phyloP scores from a whole-genome alignment of 2,113 vertebrate genomes.

The Artemisiospiza belli region DNA sequence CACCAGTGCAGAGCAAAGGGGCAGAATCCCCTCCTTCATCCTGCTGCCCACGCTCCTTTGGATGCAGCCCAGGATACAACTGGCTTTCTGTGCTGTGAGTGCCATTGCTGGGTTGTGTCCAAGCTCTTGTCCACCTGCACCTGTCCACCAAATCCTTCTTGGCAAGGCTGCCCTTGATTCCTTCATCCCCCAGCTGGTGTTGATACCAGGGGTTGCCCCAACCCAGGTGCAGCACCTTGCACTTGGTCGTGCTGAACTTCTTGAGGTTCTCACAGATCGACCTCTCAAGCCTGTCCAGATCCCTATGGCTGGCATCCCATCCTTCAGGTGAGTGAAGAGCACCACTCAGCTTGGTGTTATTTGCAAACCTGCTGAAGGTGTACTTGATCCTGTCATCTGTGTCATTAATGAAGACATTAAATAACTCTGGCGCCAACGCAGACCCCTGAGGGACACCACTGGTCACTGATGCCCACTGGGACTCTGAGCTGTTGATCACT shows the following conservation, averaged over 20 bases:
- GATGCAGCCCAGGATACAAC: neutral
- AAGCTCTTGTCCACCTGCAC: neutral
- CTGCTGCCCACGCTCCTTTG: neutral
- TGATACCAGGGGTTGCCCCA: neutral
- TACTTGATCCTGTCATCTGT: neutral
- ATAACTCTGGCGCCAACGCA: accelerated
- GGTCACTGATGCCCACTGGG: neutral
- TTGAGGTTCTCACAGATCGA: neutral
- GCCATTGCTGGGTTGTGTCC: neutral
- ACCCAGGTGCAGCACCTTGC: neutral
- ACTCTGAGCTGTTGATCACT: neutral
- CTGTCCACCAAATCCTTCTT: neutral
- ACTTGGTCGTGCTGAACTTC: neutral
- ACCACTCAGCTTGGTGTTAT: neutral
- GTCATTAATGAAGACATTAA: neutral
- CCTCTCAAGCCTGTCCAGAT: neutral
- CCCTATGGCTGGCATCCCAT: neutral
- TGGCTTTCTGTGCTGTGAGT: neutral
- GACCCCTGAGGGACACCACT: neutral
- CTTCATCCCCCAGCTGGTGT: neutral
- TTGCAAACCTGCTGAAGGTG: neutral
- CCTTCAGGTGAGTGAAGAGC: neutral
- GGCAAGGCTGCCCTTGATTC: accelerated
- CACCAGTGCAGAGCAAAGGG: neutral
- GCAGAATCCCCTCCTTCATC: neutral